These are phyloP conservation scores for Hepsetus odoe DNA, from an alignment of 2,113 vertebrate species.

Conservation along the genomic window DNA sequence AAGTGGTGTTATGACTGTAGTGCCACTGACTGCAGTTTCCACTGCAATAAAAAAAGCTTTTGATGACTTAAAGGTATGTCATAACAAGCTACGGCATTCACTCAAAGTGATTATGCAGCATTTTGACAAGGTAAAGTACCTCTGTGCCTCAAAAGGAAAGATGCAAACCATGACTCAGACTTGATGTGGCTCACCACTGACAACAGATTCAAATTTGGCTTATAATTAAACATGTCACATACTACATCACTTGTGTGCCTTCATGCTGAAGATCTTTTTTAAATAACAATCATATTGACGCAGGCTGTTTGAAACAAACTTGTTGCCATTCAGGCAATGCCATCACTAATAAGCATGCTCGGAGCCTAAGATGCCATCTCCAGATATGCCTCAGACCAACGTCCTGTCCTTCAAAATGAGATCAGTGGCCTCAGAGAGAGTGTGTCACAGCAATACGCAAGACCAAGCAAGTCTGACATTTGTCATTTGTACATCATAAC, in stretches of 20 bases:
- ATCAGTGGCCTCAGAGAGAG: conserved; percentile 21
- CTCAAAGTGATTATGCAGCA: conserved; percentile 29
- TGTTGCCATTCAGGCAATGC: conserved; percentile 45
- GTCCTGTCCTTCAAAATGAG: conserved; percentile 45
- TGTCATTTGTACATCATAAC: not conserved
- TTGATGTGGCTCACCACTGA: conserved; percentile 12
- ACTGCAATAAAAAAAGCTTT: conserved; percentile 20
- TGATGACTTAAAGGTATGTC: conserved; percentile 38
- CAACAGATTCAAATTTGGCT: not conserved
- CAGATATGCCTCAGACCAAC: conserved; percentile 35
- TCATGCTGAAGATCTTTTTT: conserved; percentile 12
- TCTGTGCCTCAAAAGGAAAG: conserved; percentile 9
- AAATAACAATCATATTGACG: conserved; percentile 9
- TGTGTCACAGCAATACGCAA: conserved; percentile 33
- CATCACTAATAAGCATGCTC: conserved; percentile 24
- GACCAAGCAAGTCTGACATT: conserved; percentile 20
- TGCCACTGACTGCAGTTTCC: conserved; percentile 18
- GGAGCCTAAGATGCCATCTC: conserved; percentile 32
- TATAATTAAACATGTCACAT: conserved; percentile 36
- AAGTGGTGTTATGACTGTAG: conserved; percentile 18
- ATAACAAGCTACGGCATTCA: conserved; percentile 22
- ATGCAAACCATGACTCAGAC: conserved; percentile 18
- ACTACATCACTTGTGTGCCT: not conserved
- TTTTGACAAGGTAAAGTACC: conserved; percentile 41
- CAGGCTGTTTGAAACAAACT: conserved; percentile 34